phyloP scores from a whole-genome alignment of 2,797 vertebrate genomes.

The Nannoperca obscura region DNA sequence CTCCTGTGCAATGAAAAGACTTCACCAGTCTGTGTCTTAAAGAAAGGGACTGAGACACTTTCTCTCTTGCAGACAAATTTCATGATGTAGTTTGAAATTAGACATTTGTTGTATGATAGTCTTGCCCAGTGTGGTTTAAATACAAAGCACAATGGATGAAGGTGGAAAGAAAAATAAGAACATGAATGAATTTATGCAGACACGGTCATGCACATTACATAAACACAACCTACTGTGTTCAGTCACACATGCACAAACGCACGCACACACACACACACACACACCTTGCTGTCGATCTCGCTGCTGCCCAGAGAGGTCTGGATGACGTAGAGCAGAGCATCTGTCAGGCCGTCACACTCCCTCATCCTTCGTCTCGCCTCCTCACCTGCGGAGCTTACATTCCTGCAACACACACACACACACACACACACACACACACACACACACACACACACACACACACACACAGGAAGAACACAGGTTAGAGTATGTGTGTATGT shows the following conservation, averaged over 20 bases:
- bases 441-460: constrained; percentile 53
- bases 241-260: constrained; percentile 5
- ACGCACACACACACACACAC: constrained; percentile 5
- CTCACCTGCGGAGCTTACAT: constrained; percentile 98
- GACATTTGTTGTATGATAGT: not conserved
- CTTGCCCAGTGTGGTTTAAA: not conserved
- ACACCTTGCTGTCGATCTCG: constrained; percentile 98
- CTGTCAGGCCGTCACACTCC: constrained; percentile 97
- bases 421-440: constrained; percentile 16
- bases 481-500: constrained; percentile 11
- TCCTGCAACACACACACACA: constrained; percentile 85
- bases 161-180: not conserved
- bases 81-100: constrained; percentile 30
- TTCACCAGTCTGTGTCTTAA: constrained; percentile 1
- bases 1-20: not conserved
- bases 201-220: constrained; percentile 2
- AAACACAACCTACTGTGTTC: constrained; percentile 24
- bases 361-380: constrained; percentile 98
- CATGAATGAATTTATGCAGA: constrained; percentile 14
- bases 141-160: not conserved
- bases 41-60: not conserved
- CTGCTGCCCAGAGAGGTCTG: constrained; percentile 97
- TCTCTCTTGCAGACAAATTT: not conserved
- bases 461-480: constrained; percentile 13
- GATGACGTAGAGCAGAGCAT: constrained; percentile 97